Evolutionary conservation across 1,140 invertebrate genomes (phyloP), one percentile per base, ranked within the genome.

Genomic region (Scaptomyza hsui): DNA sequence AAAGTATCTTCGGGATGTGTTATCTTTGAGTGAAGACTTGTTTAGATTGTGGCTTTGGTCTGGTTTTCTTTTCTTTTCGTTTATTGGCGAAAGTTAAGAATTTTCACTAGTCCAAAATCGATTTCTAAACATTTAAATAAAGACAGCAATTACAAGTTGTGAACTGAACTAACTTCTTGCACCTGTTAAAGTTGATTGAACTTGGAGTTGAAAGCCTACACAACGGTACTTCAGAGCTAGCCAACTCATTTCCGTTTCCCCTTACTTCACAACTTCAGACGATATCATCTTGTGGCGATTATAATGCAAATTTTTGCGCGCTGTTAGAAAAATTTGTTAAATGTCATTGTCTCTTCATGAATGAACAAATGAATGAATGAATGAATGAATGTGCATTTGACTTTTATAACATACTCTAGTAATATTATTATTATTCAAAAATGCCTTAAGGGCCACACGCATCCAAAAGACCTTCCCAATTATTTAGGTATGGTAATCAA

Each of bases 241-340:
- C 45, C 80, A 51, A 83, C 80, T 83, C 79, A 83, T 85, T 83
- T 83, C 79, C 79, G 80, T 64, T 73, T 68, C 59, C 60, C 65
- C 45, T 18, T 3, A 26, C 4, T 29, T n/a, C n/a, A 10, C 47
- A 51, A 9, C 18, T 15, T n/a, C 18, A 55, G 10, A 12, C 13
- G 19, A 70, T 59, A 65, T 64, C 42, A 70, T 73, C 56, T 70
- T 45, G 24, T 15, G 6, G 59, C 51, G 57, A 75, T 82, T 82
- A 85, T 59, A 60, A 62, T 83, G 79, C 79, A 85, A 75, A 85
- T 72, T 56, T 61, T 49, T 48, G 45, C 19, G 41, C 48, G 41
- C 56, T 49, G 24, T 59, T 49, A 45, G 12, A 69, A 69, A 21
- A 53, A 48, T 45, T 48, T 53, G 48, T 52, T 37, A 13, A 12